phyloP scores from a whole-genome alignment of 2,797 vertebrate genomes.

The Pogoniulus pusillus region DNA sequence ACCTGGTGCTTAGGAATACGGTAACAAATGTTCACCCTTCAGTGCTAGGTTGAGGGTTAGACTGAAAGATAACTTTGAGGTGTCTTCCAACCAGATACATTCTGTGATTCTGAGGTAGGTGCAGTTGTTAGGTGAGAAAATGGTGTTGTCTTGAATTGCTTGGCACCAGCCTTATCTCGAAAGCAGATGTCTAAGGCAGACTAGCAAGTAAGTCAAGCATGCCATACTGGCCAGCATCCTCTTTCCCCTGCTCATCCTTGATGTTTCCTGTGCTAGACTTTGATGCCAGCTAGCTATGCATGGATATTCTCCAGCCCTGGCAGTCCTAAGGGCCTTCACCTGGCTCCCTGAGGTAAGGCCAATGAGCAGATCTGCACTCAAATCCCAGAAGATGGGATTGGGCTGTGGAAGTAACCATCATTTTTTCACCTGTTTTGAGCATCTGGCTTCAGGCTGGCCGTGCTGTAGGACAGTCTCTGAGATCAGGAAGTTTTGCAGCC shows the following conservation, averaged over 20 bases:
- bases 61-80: too few relatives aligned
- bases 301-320: not conserved
- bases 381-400: not conserved
- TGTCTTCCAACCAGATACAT: too few relatives aligned
- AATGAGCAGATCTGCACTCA: not conserved
- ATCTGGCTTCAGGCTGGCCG: not conserved
- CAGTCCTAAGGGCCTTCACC: not conserved
- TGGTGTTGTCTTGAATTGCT: not conserved
- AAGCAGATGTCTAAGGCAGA: not conserved
- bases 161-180: not conserved
- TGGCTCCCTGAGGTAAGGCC: not conserved
- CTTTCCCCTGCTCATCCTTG: not conserved
- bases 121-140: not conserved
- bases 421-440: not conserved
- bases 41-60: too few relatives aligned
- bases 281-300: not conserved
- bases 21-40: too few relatives aligned
- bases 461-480: not conserved
- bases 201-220: not conserved
- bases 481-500: not conserved
- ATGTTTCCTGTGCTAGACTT: not conserved
- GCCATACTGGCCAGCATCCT: accelerated
- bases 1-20: too few relatives aligned
- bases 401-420: not conserved
- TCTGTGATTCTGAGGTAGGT: too few relatives aligned